Percentiles rank a stretch among this genome's conserved stretches.
These are phyloP conservation scores for Myripristis jacobus DNA, from an alignment of 2,797 vertebrate genomes.

Conservation along the genomic window DNA sequence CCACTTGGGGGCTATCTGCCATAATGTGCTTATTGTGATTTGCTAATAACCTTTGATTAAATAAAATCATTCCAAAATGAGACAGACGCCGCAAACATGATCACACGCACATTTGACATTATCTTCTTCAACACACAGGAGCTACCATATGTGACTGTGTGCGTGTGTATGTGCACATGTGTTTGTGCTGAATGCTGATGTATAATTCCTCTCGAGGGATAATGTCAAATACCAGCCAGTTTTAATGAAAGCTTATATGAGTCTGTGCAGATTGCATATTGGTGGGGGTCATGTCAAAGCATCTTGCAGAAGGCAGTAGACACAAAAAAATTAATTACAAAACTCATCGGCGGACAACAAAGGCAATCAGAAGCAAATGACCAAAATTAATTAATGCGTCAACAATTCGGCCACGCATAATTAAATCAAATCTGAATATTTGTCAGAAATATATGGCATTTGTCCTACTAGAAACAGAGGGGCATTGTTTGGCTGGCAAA, in stretches of 20 bases:
- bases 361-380: slow-evolving; percentile 73
- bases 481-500: slow-evolving; percentile 34
- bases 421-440: slow-evolving; percentile 59
- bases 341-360: slow-evolving; percentile 51
- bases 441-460: slow-evolving; percentile 56
- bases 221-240: slow-evolving; percentile 1
- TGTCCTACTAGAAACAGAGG: slow-evolving; percentile 45
- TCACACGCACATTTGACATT: slow-evolving; percentile 21
- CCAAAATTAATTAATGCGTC: slow-evolving; percentile 73
- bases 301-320: slow-evolving; percentile 28
- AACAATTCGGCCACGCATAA: slow-evolving; percentile 60
- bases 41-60: slow-evolving; percentile 68
- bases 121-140: not conserved
- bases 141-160: not conserved
- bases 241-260: not conserved
- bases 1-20: slow-evolving; percentile 38
- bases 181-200: not conserved
- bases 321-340: slow-evolving; percentile 54
- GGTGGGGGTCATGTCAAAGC: slow-evolving; percentile 40
- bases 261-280: slow-evolving; percentile 21
- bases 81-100: slow-evolving; percentile 33
- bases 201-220: not conserved
- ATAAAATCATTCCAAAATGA: slow-evolving; percentile 53
- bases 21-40: slow-evolving; percentile 55
- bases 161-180: not conserved